A percentile compares a stretch with the other conserved stretches of the same genome.
Conservation (phyloP, 2,797 vertebrate species). For the Pseudochaenichthys georgianus region DNA sequence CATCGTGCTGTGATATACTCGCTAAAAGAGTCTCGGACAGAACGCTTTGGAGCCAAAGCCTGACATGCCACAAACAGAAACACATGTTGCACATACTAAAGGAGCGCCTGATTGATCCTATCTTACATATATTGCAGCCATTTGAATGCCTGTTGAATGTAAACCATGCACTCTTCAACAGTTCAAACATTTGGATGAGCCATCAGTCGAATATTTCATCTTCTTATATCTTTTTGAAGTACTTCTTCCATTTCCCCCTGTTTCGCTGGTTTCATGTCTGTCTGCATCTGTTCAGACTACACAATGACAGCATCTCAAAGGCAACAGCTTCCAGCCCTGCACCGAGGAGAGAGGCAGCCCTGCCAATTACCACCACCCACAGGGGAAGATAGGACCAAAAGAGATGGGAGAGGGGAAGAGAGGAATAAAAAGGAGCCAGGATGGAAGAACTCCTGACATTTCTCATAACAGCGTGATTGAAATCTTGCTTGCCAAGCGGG, state of each 20-base stretch:
- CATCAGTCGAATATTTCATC: slow-evolving; percentile 31
- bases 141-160: slow-evolving; percentile 18
- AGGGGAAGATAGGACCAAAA: slow-evolving; percentile 56
- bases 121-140: background rate
- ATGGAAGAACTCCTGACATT: slow-evolving; percentile 64
- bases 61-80: slow-evolving; percentile 1
- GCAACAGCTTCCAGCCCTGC: slow-evolving; percentile 46
- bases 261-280: slow-evolving; percentile 45
- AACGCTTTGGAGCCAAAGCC: background rate
- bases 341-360: slow-evolving; percentile 56
- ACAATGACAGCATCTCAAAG: slow-evolving; percentile 62
- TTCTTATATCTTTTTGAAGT: slow-evolving; percentile 15
- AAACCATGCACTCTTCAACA: slow-evolving; percentile 6
- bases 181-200: slow-evolving; percentile 30
- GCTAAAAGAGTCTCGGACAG: slow-evolving; percentile 6
- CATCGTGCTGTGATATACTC: background rate
- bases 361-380: slow-evolving; percentile 71
- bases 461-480: slow-evolving; percentile 65
- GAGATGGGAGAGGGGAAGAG: slow-evolving; percentile 37
- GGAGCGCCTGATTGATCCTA: background rate
- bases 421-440: slow-evolving; percentile 48
- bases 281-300: slow-evolving; percentile 40
- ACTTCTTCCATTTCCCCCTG: background rate
- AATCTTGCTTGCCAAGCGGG: slow-evolving; percentile 69
- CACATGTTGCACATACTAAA: slow-evolving; percentile 15